Percentiles rank a stretch among this genome's conserved stretches.
phyloP scores from a whole-genome alignment of 2,888 invertebrate genomes.

The Amblyjoppa fuscipennis region DNA sequence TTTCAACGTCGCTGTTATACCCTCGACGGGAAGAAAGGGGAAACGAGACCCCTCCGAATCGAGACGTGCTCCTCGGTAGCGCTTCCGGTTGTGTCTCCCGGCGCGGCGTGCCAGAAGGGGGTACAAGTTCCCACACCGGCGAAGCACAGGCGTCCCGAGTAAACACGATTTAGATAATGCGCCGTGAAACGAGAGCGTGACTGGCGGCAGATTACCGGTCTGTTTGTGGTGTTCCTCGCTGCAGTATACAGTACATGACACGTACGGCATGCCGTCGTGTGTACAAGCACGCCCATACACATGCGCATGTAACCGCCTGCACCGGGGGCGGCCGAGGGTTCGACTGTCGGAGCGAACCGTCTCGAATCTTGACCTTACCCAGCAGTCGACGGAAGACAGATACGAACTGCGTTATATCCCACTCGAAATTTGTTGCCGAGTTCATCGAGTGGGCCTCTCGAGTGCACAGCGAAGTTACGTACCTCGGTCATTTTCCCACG shows the following conservation, averaged over 20 bases:
- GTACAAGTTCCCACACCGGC: conserved; percentile 63
- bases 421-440: conserved; percentile 50
- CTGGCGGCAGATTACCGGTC: conserved; percentile 36
- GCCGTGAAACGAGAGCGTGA: conserved; percentile 60
- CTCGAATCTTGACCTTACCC: conserved; percentile 44
- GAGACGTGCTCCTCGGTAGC: conserved; percentile 46
- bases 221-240: conserved; percentile 15
- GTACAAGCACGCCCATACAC: not conserved
- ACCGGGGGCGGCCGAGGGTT: not conserved
- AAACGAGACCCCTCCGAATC: conserved; percentile 34
- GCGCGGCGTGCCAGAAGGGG: conserved; percentile 25
- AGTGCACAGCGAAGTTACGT: conserved; percentile 12
- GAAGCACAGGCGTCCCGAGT: conserved; percentile 50
- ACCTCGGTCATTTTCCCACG: conserved; percentile 56
- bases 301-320: not conserved
- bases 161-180: conserved; percentile 70
- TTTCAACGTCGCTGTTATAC: not conserved
- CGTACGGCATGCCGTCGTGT: conserved; percentile 5
- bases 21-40: conserved; percentile 13
- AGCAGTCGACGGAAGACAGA: conserved; percentile 30
- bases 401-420: conserved; percentile 32
- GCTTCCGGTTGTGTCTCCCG: conserved; percentile 52
- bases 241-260: not conserved
- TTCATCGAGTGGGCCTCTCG: conserved; percentile 28
- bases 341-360: not conserved